These are phyloP conservation scores for Epinephelus awoara DNA, from an alignment of 2,797 vertebrate genomes.

Conservation along the genomic window DNA sequence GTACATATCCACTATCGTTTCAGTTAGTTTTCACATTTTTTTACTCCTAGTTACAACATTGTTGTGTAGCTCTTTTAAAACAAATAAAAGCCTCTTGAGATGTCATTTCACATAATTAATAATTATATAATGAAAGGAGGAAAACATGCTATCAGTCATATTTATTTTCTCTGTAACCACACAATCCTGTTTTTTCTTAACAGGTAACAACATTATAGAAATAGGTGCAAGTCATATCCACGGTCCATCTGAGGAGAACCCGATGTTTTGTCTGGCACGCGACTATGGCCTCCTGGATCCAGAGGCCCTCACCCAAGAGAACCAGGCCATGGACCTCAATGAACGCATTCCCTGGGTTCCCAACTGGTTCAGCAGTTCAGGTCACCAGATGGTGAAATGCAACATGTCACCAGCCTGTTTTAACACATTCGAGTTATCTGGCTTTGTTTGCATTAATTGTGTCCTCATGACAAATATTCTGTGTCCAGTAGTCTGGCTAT, in stretches of 20 bases:
- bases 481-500: neutral
- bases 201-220: conserved; percentile 87
- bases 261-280: conserved; percentile 89
- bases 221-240: conserved; percentile 94
- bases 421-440: neutral
- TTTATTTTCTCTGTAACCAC: neutral
- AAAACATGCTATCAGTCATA: neutral
- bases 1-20: too few relatives aligned
- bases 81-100: too few relatives aligned
- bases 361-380: conserved; percentile 85
- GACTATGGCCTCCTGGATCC: conserved; percentile 84
- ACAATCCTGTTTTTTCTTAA: neutral
- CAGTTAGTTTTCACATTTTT: too few relatives aligned
- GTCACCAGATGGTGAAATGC: conserved; percentile 25
- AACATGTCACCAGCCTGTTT: neutral
- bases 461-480: neutral
- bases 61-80: too few relatives aligned
- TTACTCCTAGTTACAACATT: too few relatives aligned
- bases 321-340: conserved; percentile 83
- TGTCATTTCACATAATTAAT: too few relatives aligned
- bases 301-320: conserved; percentile 84
- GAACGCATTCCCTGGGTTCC: conserved; percentile 80
- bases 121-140: neutral
- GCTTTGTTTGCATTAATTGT: neutral
- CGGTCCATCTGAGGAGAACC: conserved; percentile 90